Conservation (phyloP, 2,888 invertebrate species). For the Microplitis deprimator region DNA sequence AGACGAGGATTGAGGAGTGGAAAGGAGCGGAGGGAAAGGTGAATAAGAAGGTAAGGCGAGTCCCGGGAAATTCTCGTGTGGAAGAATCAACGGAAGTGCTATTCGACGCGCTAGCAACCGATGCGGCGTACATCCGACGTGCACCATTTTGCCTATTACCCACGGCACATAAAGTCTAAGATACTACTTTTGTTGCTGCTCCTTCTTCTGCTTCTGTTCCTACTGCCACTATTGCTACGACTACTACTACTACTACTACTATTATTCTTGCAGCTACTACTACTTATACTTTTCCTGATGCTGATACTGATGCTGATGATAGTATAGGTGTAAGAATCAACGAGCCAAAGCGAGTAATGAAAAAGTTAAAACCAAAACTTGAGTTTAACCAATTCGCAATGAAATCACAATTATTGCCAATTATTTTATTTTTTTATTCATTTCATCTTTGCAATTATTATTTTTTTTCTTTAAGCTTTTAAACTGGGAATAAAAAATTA, state of each 20-base stretch:
- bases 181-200: constrained; percentile 27
- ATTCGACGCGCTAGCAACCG: constrained; percentile 45
- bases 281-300: not conserved
- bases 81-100: constrained; percentile 50
- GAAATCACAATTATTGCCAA: constrained; percentile 3
- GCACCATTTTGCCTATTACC: constrained; percentile 49
- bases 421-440: not conserved
- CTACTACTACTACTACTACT: not conserved
- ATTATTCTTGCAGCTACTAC: not conserved
- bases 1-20: not conserved
- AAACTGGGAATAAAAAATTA: not conserved
- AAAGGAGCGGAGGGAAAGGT: not conserved
- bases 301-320: not conserved
- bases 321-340: constrained; percentile 18
- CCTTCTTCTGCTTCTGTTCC: not conserved
- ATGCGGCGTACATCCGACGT: constrained; percentile 41
- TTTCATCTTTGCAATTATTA: not conserved
- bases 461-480: not conserved
- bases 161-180: constrained; percentile 48
- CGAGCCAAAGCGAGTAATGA: constrained; percentile 11
- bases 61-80: constrained; percentile 43
- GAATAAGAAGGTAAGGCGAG: constrained; percentile 18
- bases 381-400: constrained; percentile 3
- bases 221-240: constrained; percentile 1
- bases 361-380: not conserved